Evolutionary conservation across 2,888 invertebrate species (phyloP), one percentile per base, ranked within the genome.

Genomic region (Imbricaverruca yamaguchii): DNA sequence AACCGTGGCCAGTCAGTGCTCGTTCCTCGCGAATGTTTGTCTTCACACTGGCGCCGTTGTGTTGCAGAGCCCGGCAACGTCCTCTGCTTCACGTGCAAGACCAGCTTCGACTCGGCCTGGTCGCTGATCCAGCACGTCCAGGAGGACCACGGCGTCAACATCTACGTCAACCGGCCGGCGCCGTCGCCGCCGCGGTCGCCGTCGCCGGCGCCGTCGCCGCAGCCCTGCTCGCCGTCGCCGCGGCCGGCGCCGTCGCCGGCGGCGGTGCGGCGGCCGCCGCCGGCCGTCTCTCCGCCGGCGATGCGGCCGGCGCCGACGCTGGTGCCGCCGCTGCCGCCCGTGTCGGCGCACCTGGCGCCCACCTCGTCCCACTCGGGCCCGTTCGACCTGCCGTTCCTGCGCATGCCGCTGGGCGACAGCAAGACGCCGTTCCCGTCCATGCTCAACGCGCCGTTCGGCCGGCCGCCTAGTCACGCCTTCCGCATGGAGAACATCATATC

Each of bases 81-180:
- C 88, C 93, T 95, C 84, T 98, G 97, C 87, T 94, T 93, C 80
- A 96, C 96, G 84, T 98, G 98, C 90, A 95, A 96, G 86, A 93
- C 94, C 84, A 92, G 94, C 80, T 92, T 95, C 85, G 92, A 92
- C 85, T 96, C 96, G n/a, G 97, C 98, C 12, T 98, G 98, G 98
- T 91, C 93, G 82, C 90, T 98, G 83, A 91, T 98, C 69, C 97
- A 97, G 87, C 98, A 98, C 87, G 97, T 94, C 57, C 97, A 98
- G 88, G 93, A 94, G 86, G 92, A 93, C 82, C 98, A 98, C 86
- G 97, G 97, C 39, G 93, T 97, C 83, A 94, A 95, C 88, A 94
- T 98, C 86, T 98, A 96, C 89, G 91, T 93, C 81, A 88, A 89
- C 12, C 88, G 88, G 57, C 86, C 85, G 79, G 88, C 86, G 80